These are phyloP conservation scores for Conchocele bisecta DNA, from an alignment of 2,888 invertebrate species.

Conservation along the genomic window DNA sequence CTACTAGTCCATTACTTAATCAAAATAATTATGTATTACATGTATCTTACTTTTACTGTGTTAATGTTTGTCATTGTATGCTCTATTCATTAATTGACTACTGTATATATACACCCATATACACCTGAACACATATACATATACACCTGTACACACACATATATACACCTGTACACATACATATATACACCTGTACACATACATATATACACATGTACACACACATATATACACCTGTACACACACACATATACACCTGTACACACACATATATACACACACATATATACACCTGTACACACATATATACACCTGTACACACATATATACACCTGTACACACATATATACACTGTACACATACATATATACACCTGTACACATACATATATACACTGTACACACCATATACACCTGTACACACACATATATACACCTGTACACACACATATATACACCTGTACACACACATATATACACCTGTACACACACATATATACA, in stretches of 20 bases:
- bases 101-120: too few relatives aligned
- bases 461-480: not conserved
- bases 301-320: constrained; percentile 7
- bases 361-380: too few relatives aligned
- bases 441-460: constrained; percentile 2
- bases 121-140: not conserved
- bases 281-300: constrained; percentile 21
- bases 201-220: not conserved
- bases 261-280: constrained; percentile 17
- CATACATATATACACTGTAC: too few relatives aligned
- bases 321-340: constrained; percentile 8
- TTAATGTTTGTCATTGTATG: too few relatives aligned
- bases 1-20: too few relatives aligned
- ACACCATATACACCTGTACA: too few relatives aligned
- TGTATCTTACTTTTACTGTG: too few relatives aligned
- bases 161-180: not conserved
- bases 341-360: not conserved
- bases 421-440: not conserved
- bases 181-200: not conserved
- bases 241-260: not conserved
- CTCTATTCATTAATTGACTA: too few relatives aligned
- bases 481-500: constrained; percentile 5
- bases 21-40: too few relatives aligned
- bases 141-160: not conserved
- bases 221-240: not conserved